Evolutionary conservation across 1,140 invertebrate species (phyloP).

Genomic region (Caerostris extrusa): DNA sequence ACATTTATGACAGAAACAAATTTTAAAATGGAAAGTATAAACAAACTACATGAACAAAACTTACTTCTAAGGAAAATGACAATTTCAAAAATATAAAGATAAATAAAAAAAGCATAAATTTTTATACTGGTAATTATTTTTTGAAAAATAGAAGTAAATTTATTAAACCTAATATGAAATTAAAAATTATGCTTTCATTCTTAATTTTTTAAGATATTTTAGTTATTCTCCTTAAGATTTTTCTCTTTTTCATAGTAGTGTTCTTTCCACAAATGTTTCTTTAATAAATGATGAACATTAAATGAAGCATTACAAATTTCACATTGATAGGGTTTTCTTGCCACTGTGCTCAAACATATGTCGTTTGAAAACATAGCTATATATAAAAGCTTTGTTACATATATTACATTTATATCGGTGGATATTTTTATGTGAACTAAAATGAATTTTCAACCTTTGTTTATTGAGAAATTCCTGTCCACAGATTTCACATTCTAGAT

Average conservation of each 20-base stretch:
- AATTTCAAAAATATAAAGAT: too few species aligned
- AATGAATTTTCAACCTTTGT: background rate
- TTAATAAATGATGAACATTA: background rate
- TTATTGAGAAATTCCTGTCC: background rate
- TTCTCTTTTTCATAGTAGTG: background rate
- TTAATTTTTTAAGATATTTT: too few species aligned
- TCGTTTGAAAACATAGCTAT: constrained; percentile 81
- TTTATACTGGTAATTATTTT: too few species aligned
- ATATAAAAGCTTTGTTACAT: constrained; percentile 83
- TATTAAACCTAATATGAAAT: too few species aligned
- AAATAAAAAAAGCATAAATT: too few species aligned
- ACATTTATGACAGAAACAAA: too few species aligned
- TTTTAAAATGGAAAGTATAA: too few species aligned
- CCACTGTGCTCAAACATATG: constrained; percentile 81
- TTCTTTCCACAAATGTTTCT: background rate
- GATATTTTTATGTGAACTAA: constrained; percentile 77
- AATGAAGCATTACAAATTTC: constrained; percentile 79
- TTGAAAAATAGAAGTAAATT: too few species aligned
- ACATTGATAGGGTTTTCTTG: constrained; percentile 81
- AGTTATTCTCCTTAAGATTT: background rate
- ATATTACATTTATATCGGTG: constrained; percentile 83
- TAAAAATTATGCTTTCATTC: too few species aligned
- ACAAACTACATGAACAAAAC: too few species aligned
- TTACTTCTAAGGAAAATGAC: too few species aligned
- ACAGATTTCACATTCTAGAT: background rate